These are phyloP conservation scores for Gymnopithys bicolor DNA, from an alignment of 2,797 vertebrate genomes.

Conservation along the genomic window DNA sequence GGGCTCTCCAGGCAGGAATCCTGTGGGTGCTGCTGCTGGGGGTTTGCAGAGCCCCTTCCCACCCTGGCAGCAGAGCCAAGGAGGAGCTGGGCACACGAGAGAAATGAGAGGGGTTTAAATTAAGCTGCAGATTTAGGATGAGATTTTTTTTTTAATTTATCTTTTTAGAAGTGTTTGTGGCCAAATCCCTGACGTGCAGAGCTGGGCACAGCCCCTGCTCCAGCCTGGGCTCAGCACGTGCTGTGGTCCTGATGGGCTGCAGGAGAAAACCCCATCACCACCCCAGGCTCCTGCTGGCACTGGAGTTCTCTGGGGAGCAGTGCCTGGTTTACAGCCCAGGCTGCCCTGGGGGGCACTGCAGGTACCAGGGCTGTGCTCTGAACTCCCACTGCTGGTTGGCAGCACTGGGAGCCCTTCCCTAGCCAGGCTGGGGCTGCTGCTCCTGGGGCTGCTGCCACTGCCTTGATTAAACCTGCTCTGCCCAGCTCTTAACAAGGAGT, in stretches of 20 bases:
- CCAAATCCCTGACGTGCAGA: background rate
- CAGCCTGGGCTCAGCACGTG: background rate
- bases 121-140: background rate
- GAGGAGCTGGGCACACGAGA: background rate
- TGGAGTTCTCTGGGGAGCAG: background rate
- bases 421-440: background rate
- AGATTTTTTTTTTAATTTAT: too few relatives aligned
- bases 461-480: constrained; percentile 3
- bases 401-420: background rate
- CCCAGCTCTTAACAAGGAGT: background rate
- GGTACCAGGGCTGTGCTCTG: background rate
- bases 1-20: background rate
- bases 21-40: background rate
- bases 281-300: background rate
- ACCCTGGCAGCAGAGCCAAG: too few relatives aligned
- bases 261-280: rapidly evolving
- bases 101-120: background rate
- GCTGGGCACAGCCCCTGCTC: background rate
- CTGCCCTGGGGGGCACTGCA: background rate
- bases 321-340: background rate
- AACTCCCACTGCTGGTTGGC: background rate
- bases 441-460: background rate
- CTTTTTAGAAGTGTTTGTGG: background rate
- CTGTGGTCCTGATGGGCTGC: background rate
- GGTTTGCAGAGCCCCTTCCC: background rate